These are phyloP conservation scores for Lateolabrax maculatus DNA, from an alignment of 2,797 vertebrate species.

Conservation along the genomic window DNA sequence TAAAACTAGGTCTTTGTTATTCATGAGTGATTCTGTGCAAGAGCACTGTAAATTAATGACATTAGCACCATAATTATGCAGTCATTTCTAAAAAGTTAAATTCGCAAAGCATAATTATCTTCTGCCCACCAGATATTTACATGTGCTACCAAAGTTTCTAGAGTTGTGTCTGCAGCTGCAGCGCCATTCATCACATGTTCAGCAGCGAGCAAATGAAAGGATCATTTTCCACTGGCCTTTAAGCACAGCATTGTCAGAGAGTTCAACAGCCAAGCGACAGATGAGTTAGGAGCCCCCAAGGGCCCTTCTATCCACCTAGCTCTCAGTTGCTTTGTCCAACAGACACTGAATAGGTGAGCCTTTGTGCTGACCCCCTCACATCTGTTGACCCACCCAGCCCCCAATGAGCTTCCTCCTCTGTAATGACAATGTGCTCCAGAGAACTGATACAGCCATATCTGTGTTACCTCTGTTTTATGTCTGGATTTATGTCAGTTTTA, in stretches of 20 bases:
- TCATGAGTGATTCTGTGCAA: background rate
- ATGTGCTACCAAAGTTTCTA: slow-evolving; percentile 21
- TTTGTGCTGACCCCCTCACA: slow-evolving; percentile 87
- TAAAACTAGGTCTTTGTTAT: background rate
- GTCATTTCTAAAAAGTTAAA: slow-evolving; percentile 1
- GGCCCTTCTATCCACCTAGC: slow-evolving; percentile 80
- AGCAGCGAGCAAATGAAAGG: slow-evolving; percentile 78
- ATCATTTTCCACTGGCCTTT: slow-evolving; percentile 85
- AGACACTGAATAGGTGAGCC: slow-evolving; percentile 89
- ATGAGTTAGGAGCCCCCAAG: slow-evolving; percentile 84
- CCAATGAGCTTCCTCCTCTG: slow-evolving; percentile 76
- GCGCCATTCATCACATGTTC: slow-evolving; percentile 74
- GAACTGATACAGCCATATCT: slow-evolving; percentile 80
- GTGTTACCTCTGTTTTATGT: slow-evolving; percentile 72
- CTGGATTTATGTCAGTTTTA: slow-evolving; percentile 67
- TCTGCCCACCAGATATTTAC: slow-evolving; percentile 19
- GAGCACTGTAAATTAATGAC: background rate
- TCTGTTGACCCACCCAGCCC: slow-evolving; percentile 85
- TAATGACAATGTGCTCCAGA: slow-evolving; percentile 78
- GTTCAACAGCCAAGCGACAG: slow-evolving; percentile 85
- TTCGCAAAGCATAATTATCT: slow-evolving; percentile 17
- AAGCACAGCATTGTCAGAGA: slow-evolving; percentile 85
- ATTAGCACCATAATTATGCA: background rate
- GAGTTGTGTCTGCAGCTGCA: slow-evolving; percentile 64
- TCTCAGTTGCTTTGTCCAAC: slow-evolving; percentile 84